Percentiles rank a stretch among this genome's conserved stretches.
phyloP scores from a whole-genome alignment of 2,113 vertebrate species.

The Taurulus bubalis region DNA sequence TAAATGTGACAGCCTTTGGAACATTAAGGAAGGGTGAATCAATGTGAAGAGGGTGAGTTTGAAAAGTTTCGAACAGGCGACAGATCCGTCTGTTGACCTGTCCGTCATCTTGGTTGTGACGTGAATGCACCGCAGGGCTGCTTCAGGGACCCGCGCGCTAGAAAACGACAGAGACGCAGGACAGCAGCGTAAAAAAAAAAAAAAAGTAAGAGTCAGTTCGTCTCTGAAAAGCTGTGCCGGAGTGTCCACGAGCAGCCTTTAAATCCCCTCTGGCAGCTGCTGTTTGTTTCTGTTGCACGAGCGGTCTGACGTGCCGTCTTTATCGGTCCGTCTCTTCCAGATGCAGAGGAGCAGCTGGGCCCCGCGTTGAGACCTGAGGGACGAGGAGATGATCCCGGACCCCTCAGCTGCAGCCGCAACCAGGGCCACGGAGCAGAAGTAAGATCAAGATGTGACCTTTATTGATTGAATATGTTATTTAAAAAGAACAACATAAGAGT shows the following conservation, averaged over 20 bases:
- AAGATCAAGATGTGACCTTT: constrained; percentile 42
- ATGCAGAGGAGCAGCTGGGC: constrained; percentile 46
- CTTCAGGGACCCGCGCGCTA: not conserved
- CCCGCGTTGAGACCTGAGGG: constrained; percentile 73
- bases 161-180: not conserved
- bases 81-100: not conserved
- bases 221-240: not conserved
- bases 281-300: not conserved
- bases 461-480: not conserved
- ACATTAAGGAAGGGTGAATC: not conserved
- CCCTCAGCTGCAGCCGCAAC: constrained; percentile 74
- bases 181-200: not conserved
- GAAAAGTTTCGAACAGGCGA: not conserved
- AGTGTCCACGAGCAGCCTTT: constrained; percentile 28
- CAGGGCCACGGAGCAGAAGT: constrained; percentile 82
- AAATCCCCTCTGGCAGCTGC: constrained; percentile 1
- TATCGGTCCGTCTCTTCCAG: constrained; percentile 10
- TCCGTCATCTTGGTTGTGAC: not conserved
- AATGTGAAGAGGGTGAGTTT: constrained; percentile 39
- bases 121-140: not conserved
- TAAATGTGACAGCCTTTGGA: not conserved
- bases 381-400: constrained; percentile 88
- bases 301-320: not conserved
- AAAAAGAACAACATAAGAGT: too few relatives aligned
- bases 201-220: not conserved